Percentiles rank a stretch among this genome's conserved stretches.
These are phyloP conservation scores for Autographa gamma DNA, from an alignment of 2,888 invertebrate genomes.

Conservation along the genomic window DNA sequence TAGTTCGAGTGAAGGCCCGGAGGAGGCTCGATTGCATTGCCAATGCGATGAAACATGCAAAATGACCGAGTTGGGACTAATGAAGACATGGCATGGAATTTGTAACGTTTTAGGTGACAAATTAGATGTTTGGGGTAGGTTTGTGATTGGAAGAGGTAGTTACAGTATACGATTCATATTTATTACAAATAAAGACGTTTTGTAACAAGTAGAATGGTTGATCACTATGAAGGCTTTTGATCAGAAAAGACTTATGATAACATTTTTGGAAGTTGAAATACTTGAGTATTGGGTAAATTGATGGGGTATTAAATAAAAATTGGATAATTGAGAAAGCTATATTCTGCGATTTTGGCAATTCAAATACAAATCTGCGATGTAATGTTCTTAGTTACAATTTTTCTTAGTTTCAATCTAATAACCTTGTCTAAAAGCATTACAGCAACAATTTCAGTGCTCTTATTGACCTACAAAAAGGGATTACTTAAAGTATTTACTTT, in stretches of 20 bases:
- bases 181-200: neutral
- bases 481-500: slow-evolving; percentile 46
- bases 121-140: slow-evolving; percentile 48
- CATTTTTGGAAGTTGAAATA: too few species aligned
- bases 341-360: neutral
- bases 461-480: slow-evolving; percentile 48
- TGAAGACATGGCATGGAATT: slow-evolving; percentile 63
- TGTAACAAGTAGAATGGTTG: too few species aligned
- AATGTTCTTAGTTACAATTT: neutral
- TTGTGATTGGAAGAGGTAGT: slow-evolving; percentile 33
- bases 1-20: slow-evolving; percentile 56
- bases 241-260: too few species aligned
- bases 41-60: slow-evolving; percentile 70
- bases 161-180: neutral
- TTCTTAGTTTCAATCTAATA: slow-evolving; percentile 30
- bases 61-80: slow-evolving; percentile 70
- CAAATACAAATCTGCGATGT: neutral
- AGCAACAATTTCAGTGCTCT: slow-evolving; percentile 30
- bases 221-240: too few species aligned
- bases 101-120: slow-evolving; percentile 53
- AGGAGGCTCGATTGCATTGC: slow-evolving; percentile 70
- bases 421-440: slow-evolving; percentile 37
- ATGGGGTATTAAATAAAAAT: too few species aligned
- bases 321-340: too few species aligned
- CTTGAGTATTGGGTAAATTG: too few species aligned